These are phyloP conservation scores for Chymomyza caudatula DNA, from an alignment of 2,888 invertebrate genomes.

Conservation along the genomic window DNA sequence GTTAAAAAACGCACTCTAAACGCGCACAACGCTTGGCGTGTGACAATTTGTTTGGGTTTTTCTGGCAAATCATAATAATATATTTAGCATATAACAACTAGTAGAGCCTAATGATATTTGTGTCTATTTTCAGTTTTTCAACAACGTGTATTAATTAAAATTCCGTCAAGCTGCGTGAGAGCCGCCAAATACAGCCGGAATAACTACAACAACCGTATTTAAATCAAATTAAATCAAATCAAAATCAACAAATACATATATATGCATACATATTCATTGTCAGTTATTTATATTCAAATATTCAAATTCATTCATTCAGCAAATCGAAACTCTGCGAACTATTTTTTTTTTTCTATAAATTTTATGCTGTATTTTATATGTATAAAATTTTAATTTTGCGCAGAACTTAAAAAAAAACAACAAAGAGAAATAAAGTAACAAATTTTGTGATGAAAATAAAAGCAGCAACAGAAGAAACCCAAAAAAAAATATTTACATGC, in stretches of 20 bases:
- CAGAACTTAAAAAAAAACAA: constrained; percentile 13
- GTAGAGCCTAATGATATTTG: constrained; percentile 21
- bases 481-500: constrained; percentile 34
- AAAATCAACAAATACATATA: constrained; percentile 32
- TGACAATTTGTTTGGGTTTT: constrained; percentile 42
- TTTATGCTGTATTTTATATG: background rate
- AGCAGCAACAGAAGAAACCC: constrained; percentile 7
- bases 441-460: constrained; percentile 20
- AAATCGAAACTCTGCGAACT: constrained; percentile 36
- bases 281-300: constrained; percentile 52
- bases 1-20: constrained; percentile 21
- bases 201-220: background rate
- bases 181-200: background rate
- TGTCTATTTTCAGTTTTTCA: constrained; percentile 55
- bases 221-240: constrained; percentile 38
- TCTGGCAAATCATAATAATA: constrained; percentile 1
- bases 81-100: constrained; percentile 9
- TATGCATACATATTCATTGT: background rate
- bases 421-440: constrained; percentile 13
- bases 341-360: constrained; percentile 16
- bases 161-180: constrained; percentile 48
- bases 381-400: background rate
- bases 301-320: constrained; percentile 65
- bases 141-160: constrained; percentile 52
- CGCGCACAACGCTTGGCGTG: constrained; percentile 46